Base-by-base conservation (phyloP, 2,888 invertebrate genomes). In the Cancer borealis region DNA sequence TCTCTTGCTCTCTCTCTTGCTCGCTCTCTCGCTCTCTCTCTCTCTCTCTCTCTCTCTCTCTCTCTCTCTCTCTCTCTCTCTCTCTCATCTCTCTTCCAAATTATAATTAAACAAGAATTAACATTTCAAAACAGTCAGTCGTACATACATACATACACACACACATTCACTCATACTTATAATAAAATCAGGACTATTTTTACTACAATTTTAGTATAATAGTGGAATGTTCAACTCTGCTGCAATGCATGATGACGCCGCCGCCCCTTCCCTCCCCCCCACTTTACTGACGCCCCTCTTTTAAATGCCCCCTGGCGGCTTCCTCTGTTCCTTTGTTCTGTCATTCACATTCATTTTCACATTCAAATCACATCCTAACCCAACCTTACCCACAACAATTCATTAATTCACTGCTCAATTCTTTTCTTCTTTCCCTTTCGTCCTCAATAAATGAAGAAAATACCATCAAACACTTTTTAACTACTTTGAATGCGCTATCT, bases 281-380 rank as follows among this genome's bases (percentile, higher is more conserved):
- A 0, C 39, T 39, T 39, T 39, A 39, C 39, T 39, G 39, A 39
- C 39, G 39, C 39, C 39, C 39, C 39, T 2, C 39, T 39, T 39
- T 39, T 39, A 39, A 39, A 39, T 66, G 66, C 66, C 66, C n/a
- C 66, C 6, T n/a, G 66, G n/a, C 66, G 66, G n/a, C 66, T 17
- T 54, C 66, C 66, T 54, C 66, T 66, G 17, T 66, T 66, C 66
- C 66, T 66, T 66, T 66, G 66, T 66, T 66, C 66, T 66, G 66
- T 39, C 39, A 39, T 39, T 39, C 39, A 39, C 39, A 39, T 39
- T 39, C 39, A 39, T 39, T 39, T 39, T 39, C 39, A 39, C 66
- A 66, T 66, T 66, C n/a, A 66, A 66, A 66, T 66, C 66, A n/a
- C 66, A 66, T 66, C 66, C 66, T 4, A 66, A 66, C 66, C 66